Conservation (phyloP, 2,797 vertebrate genomes). For the Heterohyrax brucei region DNA sequence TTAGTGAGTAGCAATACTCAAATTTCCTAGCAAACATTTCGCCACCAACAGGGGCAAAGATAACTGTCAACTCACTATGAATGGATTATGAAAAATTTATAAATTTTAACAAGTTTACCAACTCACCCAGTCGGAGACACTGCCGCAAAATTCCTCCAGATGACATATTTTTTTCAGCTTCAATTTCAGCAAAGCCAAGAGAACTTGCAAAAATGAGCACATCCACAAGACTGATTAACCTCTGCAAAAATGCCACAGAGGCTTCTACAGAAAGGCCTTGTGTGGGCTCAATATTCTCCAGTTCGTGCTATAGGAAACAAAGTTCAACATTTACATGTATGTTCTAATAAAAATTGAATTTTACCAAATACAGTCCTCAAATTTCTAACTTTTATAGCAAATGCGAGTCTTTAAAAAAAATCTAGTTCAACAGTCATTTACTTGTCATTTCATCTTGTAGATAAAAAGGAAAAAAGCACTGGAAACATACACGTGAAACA, state of each 20-base stretch:
- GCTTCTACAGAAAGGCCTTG: constrained; percentile 97
- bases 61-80: constrained; percentile 8
- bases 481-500: constrained; percentile 56
- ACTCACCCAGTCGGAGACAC: constrained; percentile 97
- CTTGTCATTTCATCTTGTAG: constrained; percentile 63
- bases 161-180: constrained; percentile 99
- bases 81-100: not conserved
- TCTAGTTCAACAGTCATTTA: constrained; percentile 66
- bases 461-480: constrained; percentile 2
- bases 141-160: constrained; percentile 98
- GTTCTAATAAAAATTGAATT: constrained; percentile 76
- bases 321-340: constrained; percentile 70
- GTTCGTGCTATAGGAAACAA: constrained; percentile 93
- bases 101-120: constrained; percentile 60
- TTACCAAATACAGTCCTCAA: constrained; percentile 53
- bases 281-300: constrained; percentile 97
- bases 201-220: constrained; percentile 99
- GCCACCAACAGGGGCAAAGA: constrained; percentile 7
- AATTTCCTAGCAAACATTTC: constrained; percentile 7
- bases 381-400: constrained; percentile 43
- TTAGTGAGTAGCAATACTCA: not conserved
- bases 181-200: constrained; percentile 98
- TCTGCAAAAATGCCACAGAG: constrained; percentile 96
- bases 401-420: constrained; percentile 30
- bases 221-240: constrained; percentile 97